Evolutionary conservation across 1,140 invertebrate species (phyloP).

Genomic region (Polyergus mexicanus): DNA sequence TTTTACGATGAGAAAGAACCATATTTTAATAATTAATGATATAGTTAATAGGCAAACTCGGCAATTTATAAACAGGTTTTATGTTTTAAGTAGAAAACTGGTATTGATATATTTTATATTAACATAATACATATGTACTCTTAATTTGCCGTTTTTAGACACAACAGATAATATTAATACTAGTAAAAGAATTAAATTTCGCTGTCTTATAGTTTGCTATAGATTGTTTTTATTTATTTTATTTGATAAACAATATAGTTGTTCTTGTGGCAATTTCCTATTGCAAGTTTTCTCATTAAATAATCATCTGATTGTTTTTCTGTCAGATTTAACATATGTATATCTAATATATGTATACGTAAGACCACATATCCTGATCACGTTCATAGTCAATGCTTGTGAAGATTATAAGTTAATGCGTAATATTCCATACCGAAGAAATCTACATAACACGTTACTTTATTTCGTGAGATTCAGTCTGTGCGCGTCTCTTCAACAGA

Average conservation of each 20-base stretch:
- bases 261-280: background rate
- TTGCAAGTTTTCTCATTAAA: background rate
- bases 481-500: background rate
- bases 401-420: background rate
- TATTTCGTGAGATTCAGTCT: background rate
- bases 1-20: background rate
- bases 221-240: background rate
- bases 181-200: constrained; percentile 73
- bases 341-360: no score
- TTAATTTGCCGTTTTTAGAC: constrained; percentile 44
- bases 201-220: constrained; percentile 59
- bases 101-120: no score
- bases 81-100: no score
- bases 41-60: background rate
- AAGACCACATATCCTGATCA: background rate
- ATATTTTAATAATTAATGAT: background rate
- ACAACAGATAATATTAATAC: constrained; percentile 68
- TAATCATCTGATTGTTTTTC: background rate
- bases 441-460: background rate
- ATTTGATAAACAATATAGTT: background rate
- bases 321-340: no score
- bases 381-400: background rate
- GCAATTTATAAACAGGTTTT: background rate
- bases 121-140: background rate
- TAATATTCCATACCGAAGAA: no score